These are phyloP conservation scores for Cranoglanis bouderius DNA, from an alignment of 2,113 vertebrate species.

Conservation along the genomic window DNA sequence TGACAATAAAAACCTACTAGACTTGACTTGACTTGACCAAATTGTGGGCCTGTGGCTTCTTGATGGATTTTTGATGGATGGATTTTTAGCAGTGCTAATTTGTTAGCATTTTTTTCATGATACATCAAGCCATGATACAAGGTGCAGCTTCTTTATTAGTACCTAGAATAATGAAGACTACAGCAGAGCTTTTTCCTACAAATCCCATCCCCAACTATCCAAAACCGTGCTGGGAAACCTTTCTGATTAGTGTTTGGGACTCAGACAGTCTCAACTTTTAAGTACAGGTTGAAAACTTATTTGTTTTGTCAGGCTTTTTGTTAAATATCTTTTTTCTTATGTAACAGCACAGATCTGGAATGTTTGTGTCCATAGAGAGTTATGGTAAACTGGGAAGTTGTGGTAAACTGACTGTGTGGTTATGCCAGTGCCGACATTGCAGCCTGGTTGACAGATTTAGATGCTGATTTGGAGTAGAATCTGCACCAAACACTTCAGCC, in stretches of 20 bases:
- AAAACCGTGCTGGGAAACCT: neutral
- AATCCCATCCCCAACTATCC: neutral
- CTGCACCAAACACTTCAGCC: neutral
- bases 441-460: neutral
- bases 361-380: neutral
- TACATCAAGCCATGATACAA: neutral
- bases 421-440: neutral
- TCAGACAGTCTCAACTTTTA: neutral
- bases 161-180: neutral
- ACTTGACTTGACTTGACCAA: too few relatives aligned
- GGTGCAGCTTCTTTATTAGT: neutral
- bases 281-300: neutral
- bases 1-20: too few relatives aligned
- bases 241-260: neutral
- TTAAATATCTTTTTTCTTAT: neutral
- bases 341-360: neutral
- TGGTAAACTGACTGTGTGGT: neutral
- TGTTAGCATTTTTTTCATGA: neutral
- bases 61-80: too few relatives aligned
- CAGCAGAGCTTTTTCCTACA: neutral
- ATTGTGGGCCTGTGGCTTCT: neutral
- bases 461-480: neutral
- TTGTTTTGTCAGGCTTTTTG: neutral
- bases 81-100: neutral
- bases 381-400: neutral